phyloP scores from a whole-genome alignment of 2,888 invertebrate species.

The Pimpla rufipes region DNA sequence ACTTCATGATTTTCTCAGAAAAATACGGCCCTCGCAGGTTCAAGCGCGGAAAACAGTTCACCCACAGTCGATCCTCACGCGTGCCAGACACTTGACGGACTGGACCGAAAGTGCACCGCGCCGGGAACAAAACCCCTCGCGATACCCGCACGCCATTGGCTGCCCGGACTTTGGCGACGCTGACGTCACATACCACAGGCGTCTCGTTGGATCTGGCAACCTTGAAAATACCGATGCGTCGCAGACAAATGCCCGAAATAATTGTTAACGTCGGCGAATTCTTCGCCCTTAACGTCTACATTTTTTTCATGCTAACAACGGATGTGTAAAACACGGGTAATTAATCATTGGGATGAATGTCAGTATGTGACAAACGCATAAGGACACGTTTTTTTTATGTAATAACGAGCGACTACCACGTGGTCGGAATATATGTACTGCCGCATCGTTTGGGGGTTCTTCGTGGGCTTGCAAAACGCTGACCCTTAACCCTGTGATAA shows the following conservation, averaged over 20 bases:
- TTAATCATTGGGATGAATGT: not conserved
- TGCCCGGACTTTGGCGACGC: not conserved
- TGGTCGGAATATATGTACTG: not conserved
- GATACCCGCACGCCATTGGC: constrained; percentile 53
- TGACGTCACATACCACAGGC: constrained; percentile 37
- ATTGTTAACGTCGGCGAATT: not conserved
- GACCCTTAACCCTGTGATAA: not conserved
- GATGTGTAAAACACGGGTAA: too few relatives aligned
- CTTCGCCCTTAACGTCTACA: not conserved
- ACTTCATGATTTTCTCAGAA: constrained; percentile 91
- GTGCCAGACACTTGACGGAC: constrained; percentile 71
- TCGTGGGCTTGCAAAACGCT: not conserved
- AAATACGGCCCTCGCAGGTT: constrained; percentile 2
- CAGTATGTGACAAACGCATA: not conserved
- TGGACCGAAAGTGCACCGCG: constrained; percentile 65
- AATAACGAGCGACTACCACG: constrained; percentile 28
- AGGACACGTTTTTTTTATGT: not conserved
- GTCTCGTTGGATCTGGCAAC: constrained; percentile 17
- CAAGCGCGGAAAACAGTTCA: not conserved
- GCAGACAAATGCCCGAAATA: constrained; percentile 27
- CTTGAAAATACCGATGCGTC: constrained; percentile 45
- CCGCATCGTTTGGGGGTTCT: not conserved
- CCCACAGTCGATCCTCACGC: constrained; percentile 25
- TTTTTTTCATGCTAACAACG: not conserved
- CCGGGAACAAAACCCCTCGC: constrained; percentile 61